phyloP scores from a whole-genome alignment of 2,797 vertebrate genomes.

The Aselliscus stoliczkanus region DNA sequence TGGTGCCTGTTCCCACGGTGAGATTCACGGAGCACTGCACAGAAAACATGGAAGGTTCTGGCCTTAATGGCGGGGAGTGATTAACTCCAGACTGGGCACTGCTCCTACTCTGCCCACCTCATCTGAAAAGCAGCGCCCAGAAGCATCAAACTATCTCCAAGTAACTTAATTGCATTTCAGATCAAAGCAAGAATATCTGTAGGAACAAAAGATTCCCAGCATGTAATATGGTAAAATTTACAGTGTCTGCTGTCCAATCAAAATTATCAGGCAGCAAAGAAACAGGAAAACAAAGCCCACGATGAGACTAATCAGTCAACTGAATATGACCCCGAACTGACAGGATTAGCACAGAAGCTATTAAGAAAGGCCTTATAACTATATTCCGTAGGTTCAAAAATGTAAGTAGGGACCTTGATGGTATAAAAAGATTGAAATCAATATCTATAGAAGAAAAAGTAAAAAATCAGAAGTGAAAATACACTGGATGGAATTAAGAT shows the following conservation, averaged over 20 bases:
- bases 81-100: not conserved
- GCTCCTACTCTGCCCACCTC: not conserved
- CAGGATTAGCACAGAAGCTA: not conserved
- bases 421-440: not conserved
- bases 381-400: not conserved
- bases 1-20: not conserved
- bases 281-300: not conserved
- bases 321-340: not conserved
- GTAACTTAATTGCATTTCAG: not conserved
- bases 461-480: not conserved
- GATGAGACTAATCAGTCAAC: not conserved
- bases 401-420: not conserved
- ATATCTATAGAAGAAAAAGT: not conserved
- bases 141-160: not conserved
- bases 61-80: not conserved
- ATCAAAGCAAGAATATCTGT: not conserved
- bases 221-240: not conserved
- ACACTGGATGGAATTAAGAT: not conserved
- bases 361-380: no score
- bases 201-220: not conserved
- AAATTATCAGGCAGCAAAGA: not conserved
- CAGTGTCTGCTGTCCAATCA: not conserved
- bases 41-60: no score
- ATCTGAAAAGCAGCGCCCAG: not conserved
- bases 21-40: fast-evolving